A percentile compares a stretch with the other conserved stretches of the same genome.
Conservation (phyloP, 2,888 invertebrate species). For the Holacanthella duospinosa region DNA sequence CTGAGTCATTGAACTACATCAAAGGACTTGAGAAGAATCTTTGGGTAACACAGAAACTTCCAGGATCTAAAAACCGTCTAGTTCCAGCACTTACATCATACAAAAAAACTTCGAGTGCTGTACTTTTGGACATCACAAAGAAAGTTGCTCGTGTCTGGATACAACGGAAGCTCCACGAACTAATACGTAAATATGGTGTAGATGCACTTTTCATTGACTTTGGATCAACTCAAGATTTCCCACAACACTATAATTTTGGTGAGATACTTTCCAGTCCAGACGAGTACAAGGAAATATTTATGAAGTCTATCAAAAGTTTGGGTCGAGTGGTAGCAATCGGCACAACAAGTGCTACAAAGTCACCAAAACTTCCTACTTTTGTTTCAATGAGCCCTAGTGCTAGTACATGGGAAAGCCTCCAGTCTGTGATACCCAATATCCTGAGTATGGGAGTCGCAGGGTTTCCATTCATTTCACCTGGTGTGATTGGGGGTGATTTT, state of each 20-base stretch:
- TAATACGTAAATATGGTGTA: conserved; percentile 63
- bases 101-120: conserved; percentile 64
- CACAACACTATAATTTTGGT: conserved; percentile 64
- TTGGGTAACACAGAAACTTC: conserved; percentile 60
- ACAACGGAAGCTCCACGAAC: conserved; percentile 56
- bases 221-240: conserved; percentile 73
- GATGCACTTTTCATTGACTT: conserved; percentile 75
- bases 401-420: conserved; percentile 76
- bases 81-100: conserved; percentile 75
- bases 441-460: conserved; percentile 80
- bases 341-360: conserved; percentile 67
- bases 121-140: conserved; percentile 77
- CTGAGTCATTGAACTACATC: conserved; percentile 70
- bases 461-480: conserved; percentile 84
- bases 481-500: conserved; percentile 79
- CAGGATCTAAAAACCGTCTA: not conserved
- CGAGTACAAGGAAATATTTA: conserved; percentile 64
- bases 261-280: conserved; percentile 66
- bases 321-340: conserved; percentile 54
- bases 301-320: conserved; percentile 48
- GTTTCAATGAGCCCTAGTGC: conserved; percentile 74
- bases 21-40: conserved; percentile 63
- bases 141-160: conserved; percentile 72
- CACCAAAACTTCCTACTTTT: conserved; percentile 75
- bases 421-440: conserved; percentile 73